Evolutionary conservation across 2,888 invertebrate genomes (phyloP), one percentile per base, ranked within the genome.

Genomic region (Drosophila stalkeri): DNA sequence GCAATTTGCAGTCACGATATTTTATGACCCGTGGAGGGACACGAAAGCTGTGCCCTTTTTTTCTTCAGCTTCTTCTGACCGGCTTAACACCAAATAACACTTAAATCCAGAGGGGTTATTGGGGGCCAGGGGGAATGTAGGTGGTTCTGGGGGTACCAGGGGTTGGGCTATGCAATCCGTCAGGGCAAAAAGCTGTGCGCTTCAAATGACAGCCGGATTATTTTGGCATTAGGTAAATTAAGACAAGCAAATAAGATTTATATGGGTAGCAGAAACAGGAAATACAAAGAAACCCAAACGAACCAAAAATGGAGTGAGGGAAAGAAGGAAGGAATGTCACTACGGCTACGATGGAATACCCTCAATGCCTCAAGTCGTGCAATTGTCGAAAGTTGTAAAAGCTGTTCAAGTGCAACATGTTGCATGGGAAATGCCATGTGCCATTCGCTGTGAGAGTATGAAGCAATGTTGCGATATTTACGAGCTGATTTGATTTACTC

Each of bases 221-320:
- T 67, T 74, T 77, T 68, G 72, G 81, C 66, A 77, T 81, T 79
- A 79, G 74, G 68, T 76, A 68, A 81, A 83, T 82, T 82, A 81
- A 81, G 86, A 81, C 79, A 86, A 76, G 86, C 76, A 81, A 86
- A 83, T 82, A 73, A 86, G 81, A 79, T 83, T 86, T 83, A 75
- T 78, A 72, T 78, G 70, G 56, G 59, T 46, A 65, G 16, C 37
- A 4, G 37, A 33, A 18, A 18, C 6, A 33, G 18, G n/a, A 6
- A 51, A n/a, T 11, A 49, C 27, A 20, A 52, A 20, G 31, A 49
- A 23, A 12, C 12, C 49, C 31, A 7, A 12, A 33, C 12, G 5
- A 41, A 27, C 27, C 5, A 27, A 27, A 27, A 5, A 6, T 0
- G 27, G 27, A 6, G 27, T 27, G 27, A 27, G 27, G 0, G 4